Evolutionary conservation across 2,888 invertebrate genomes (phyloP).

Genomic region (Xanthorhoe spadicearia): DNA sequence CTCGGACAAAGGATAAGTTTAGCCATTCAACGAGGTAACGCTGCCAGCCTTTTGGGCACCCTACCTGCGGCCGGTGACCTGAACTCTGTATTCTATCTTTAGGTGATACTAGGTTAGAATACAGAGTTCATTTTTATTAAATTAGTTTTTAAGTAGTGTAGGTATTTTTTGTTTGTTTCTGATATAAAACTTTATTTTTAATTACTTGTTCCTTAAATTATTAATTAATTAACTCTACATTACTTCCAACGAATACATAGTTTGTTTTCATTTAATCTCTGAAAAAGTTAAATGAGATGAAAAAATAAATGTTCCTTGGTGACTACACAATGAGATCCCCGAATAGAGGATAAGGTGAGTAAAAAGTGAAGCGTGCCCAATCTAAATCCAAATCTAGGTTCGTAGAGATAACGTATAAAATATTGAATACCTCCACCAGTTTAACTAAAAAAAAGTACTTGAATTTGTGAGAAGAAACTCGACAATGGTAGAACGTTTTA

Average conservation of each 20-base stretch:
- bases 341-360: slow-evolving; percentile 32
- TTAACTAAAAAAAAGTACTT: slow-evolving; percentile 12
- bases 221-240: slow-evolving; percentile 28
- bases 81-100: too few species aligned
- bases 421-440: slow-evolving; percentile 23
- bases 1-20: too few species aligned
- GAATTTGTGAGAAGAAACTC: slow-evolving; percentile 12
- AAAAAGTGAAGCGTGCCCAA: slow-evolving; percentile 37
- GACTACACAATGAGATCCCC: slow-evolving; percentile 34
- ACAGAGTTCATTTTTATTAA: too few species aligned
- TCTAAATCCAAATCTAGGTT: slow-evolving; percentile 44
- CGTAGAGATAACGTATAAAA: slow-evolving; percentile 35
- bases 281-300: slow-evolving; percentile 37
- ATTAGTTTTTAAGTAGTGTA: too few species aligned
- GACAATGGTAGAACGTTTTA: background rate
- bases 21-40: too few species aligned
- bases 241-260: slow-evolving; percentile 29
- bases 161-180: too few species aligned
- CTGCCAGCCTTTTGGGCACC: too few species aligned
- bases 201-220: too few species aligned
- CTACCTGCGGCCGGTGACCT: too few species aligned
- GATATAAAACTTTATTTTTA: too few species aligned
- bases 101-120: too few species aligned
- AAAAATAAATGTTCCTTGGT: slow-evolving; percentile 33
- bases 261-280: slow-evolving; percentile 38